Base-by-base conservation (phyloP, 2,797 vertebrate genomes). In the Pantherophis alleghaniensis region DNA sequence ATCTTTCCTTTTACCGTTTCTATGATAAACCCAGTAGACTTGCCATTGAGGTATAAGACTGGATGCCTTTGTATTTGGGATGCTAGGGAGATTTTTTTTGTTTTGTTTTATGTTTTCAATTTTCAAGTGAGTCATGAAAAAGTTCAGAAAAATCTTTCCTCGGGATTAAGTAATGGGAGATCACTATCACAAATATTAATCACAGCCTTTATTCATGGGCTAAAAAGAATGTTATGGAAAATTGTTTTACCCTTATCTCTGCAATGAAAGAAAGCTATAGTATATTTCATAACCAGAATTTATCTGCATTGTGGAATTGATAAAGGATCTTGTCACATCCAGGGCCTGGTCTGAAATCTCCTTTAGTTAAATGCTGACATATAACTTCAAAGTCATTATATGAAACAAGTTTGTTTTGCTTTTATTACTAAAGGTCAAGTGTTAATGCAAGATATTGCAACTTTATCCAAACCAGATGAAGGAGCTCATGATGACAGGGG, bases 171-270 rank as follows among this genome's bases (percentile, higher is more conserved):
- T 74, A 94, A 92, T 87, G 56, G 61, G 42, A 88, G 88, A 90
- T 90, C 28, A 47, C 83, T 92, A 92, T 92, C 83, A 91, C 88
- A 94, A 96, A 92, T 92, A 5, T 92, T 89, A 94, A 28, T 89
- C 90, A 92, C 60, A 92, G 69, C 0, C 9, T 95, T 24, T 47
- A 95, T 94, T 90, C 2, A 90, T 79, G 94, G 91, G 91, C 89
- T 90, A 55, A 12, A 66, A 14, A 22, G 83, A 7, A 18, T 0
- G 0, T 18, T 63, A 1, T 61, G 51, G 1, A 83, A 87, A 94
- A 92, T 47, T 18, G 57, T 95, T 91, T 92, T 93, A 22, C 37
- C 28, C 57, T 92, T 26, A 59, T 57, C 56, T 92, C 96, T 90
- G 5, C 11, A 63, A 90, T 55, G 79, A 91, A 92, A 86, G 11